These are phyloP conservation scores for Drosophila subquinaria DNA, from an alignment of 2,888 invertebrate genomes.

Conservation along the genomic window DNA sequence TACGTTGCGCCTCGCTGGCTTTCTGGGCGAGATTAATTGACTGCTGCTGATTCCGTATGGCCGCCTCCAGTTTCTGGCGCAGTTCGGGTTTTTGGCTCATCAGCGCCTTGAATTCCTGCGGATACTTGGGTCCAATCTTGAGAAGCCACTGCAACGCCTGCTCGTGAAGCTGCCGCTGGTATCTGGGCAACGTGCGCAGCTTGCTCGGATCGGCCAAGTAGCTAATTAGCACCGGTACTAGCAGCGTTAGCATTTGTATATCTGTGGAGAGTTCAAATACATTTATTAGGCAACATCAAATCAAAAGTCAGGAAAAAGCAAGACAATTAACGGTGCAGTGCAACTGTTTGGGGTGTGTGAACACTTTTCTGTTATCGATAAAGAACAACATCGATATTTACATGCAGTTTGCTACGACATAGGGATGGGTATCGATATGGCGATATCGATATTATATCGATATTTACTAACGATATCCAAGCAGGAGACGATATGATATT, in stretches of 20 bases:
- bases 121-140: conserved; percentile 96
- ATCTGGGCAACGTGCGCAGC: conserved; percentile 88
- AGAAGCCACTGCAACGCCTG: conserved; percentile 95
- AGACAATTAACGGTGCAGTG: conserved; percentile 29
- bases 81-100: conserved; percentile 94
- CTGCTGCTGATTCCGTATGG: conserved; percentile 91
- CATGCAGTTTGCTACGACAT: conserved; percentile 68
- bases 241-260: conserved; percentile 94
- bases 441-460: no score
- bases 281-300: neutral
- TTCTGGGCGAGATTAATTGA: conserved; percentile 86
- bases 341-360: neutral
- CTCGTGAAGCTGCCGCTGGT: conserved; percentile 92
- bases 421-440: no score
- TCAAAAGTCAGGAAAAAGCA: neutral
- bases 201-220: conserved; percentile 91
- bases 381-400: conserved; percentile 26
- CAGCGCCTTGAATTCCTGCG: conserved; percentile 96
- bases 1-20: conserved; percentile 86
- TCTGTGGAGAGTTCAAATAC: conserved; percentile 87
- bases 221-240: conserved; percentile 96
- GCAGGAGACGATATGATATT: no score
- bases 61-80: conserved; percentile 93
- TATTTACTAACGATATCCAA: no score
- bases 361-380: conserved; percentile 12